Conservation (phyloP, 1,140 invertebrate species). For the Thaumatotibia leucotreta region DNA sequence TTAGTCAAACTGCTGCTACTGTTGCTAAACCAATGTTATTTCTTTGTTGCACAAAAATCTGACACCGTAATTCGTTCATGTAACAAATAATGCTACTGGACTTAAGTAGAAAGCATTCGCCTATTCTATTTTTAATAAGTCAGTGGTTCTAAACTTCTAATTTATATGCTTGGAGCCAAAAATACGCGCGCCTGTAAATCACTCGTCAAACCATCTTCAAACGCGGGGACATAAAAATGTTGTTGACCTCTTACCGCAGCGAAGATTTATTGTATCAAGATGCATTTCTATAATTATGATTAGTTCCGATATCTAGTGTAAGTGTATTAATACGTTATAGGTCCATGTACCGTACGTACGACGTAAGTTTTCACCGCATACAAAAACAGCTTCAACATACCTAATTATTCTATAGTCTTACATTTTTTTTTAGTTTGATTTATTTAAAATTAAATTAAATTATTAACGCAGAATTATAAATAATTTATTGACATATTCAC, state of each 20-base stretch:
- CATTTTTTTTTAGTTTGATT: no score
- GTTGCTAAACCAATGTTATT: background rate
- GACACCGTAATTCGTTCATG: background rate
- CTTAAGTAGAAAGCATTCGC: background rate
- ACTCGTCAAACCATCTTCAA: background rate
- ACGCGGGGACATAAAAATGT: slow-evolving; percentile 10
- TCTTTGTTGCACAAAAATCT: no score
- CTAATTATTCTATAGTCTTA: no score
- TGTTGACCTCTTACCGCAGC: background rate
- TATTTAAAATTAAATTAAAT: no score
- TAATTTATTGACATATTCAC: no score
- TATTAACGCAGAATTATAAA: no score
- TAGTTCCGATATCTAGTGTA: no score
- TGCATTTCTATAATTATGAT: background rate
- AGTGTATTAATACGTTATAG: no score
- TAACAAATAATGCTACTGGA: background rate
- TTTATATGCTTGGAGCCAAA: slow-evolving; percentile 7
- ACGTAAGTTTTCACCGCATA: no score
- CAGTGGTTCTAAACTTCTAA: background rate
- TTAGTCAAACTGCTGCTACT: no score
- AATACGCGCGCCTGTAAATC: slow-evolving; percentile 9
- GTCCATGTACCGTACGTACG: no score
- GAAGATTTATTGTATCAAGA: background rate
- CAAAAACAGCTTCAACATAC: no score
- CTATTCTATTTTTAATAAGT: background rate